These are phyloP conservation scores for Carabus problematicus DNA, from an alignment of 2,888 invertebrate genomes.

Conservation along the genomic window DNA sequence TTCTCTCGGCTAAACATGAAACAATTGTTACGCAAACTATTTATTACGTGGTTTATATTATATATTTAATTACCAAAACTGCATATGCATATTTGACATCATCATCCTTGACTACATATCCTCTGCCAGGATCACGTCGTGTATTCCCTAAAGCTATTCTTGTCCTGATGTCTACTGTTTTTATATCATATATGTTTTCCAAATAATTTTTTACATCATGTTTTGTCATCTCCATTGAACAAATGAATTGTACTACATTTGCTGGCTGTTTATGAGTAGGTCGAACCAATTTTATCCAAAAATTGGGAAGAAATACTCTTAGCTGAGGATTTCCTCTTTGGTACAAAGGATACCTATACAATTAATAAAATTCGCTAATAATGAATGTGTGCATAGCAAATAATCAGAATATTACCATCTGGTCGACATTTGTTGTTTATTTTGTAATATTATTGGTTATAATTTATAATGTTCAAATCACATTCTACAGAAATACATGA, in stretches of 20 bases:
- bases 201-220: conserved; percentile 91
- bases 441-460: conserved; percentile 1
- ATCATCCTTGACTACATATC: conserved; percentile 80
- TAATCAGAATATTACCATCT: conserved; percentile 45
- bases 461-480: neutral
- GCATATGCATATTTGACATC: conserved; percentile 84
- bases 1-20: conserved; percentile 69
- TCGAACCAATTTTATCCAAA: conserved; percentile 93
- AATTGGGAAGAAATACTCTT: conserved; percentile 91
- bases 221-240: conserved; percentile 94
- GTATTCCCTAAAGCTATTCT: conserved; percentile 75
- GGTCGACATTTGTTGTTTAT: conserved; percentile 46
- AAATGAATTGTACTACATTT: conserved; percentile 86
- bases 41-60: conserved; percentile 20
- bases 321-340: conserved; percentile 94
- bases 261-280: conserved; percentile 72
- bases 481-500: too few species aligned
- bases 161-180: conserved; percentile 79
- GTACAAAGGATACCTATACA: conserved; percentile 84
- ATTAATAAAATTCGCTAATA: conserved; percentile 18
- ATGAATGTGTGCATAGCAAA: neutral
- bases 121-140: conserved; percentile 65
- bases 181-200: conserved; percentile 92
- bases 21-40: conserved; percentile 38
- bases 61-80: conserved; percentile 68